Evolutionary conservation across 1,140 invertebrate species (phyloP), one percentile per base, ranked within the genome.

Genomic region (Cyclina sinensis): DNA sequence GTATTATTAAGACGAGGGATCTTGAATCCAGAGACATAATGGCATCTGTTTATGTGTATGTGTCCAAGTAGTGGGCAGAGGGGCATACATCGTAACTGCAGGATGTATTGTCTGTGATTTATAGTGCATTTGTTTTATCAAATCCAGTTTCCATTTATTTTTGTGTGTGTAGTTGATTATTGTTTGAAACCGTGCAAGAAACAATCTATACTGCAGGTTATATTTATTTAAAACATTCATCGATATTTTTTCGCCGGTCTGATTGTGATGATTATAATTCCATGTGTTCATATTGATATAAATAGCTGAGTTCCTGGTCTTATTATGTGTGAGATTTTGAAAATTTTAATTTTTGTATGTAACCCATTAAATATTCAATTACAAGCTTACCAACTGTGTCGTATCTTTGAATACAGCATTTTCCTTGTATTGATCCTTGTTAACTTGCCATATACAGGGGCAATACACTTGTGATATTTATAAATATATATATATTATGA

Each of bases 191-290:
- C 59, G 81, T 68, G 81, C 81, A 65, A 65, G 81, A 68, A 83
- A 83, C 81, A 83, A 83, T 83, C 81, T 70, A 43, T 43, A 46
- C 46, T 68, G 59, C 59, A 70, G 81, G 59, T 70, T 83, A 83
- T n/a, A n/a, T 83, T 83, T 83, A 83, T 83, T 83, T 78, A 78
- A n/a, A 70, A 59, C 65, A 83, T 83, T 83, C 81, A 83, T 83
- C 59, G 81, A 65, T 65, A 83, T 83, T 65, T 48, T n/a, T 65
- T 83, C 35, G 32, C 59, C 59, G 14, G 59, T 46, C 59, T 46
- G 65, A 48, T 83, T 68, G 81, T 73, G 81, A 65, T 83, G 81
- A 65, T 83, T 70, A 68, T 43, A 46, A 70, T 83, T 83, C 59
- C 81, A 83, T 83, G 81, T 83, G 81, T 83, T 83, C 81, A 83